Evolutionary conservation across 2,888 invertebrate genomes (phyloP).

Genomic region (Panzeria rudis): DNA sequence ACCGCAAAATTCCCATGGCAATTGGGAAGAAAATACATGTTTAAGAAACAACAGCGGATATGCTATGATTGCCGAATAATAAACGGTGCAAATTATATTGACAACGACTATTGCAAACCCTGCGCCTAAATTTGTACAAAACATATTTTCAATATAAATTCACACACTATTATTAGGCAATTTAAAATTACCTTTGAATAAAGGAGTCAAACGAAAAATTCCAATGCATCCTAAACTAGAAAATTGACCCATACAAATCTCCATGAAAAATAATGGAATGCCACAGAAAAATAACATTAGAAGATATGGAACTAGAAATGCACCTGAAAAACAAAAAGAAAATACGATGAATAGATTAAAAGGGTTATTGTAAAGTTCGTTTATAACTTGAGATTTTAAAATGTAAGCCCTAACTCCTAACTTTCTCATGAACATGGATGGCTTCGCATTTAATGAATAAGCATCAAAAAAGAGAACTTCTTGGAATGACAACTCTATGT

Average conservation of each 20-base stretch:
- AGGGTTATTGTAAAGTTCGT: background rate
- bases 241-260: conserved; percentile 94
- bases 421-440: too few relatives aligned
- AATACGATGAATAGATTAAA: background rate
- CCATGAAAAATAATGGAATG: conserved; percentile 94
- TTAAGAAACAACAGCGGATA: conserved; percentile 92
- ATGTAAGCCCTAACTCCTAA: too few relatives aligned
- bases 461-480: too few relatives aligned
- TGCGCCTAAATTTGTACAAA: conserved; percentile 86
- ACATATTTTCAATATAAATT: background rate
- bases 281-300: conserved; percentile 92
- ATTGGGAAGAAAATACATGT: conserved; percentile 86
- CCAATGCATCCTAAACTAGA: conserved; percentile 92
- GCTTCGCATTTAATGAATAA: too few relatives aligned
- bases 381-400: too few relatives aligned
- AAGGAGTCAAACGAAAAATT: conserved; percentile 91
- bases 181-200: conserved; percentile 90
- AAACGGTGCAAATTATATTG: conserved; percentile 91
- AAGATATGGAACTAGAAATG: conserved; percentile 94
- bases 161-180: background rate
- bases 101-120: conserved; percentile 93
- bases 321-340: conserved; percentile 81
- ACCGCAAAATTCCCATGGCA: conserved; percentile 91
- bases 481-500: too few relatives aligned
- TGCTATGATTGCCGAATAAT: conserved; percentile 93